Evolutionary conservation across 2,113 vertebrate genomes (phyloP).

Genomic region (human): GRCh38 chr7:13460001-13460500

Average conservation of each 20-base stretch:
- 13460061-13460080: not conserved
- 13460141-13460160: not conserved
- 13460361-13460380: not conserved
- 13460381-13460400: not conserved
- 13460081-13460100: not conserved
- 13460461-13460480: not conserved
- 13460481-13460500: not conserved
- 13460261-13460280: not conserved
- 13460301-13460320: not conserved
- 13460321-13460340: not conserved
- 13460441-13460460: not conserved
- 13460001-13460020: not conserved
- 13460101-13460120: not conserved
- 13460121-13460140: not conserved
- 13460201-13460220: not conserved
- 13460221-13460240: not conserved
- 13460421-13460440: not conserved
- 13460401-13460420: not conserved
- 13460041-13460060: not conserved
- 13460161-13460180: not conserved
- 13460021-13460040: not conserved
- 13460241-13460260: not conserved
- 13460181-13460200: not conserved
- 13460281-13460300: not conserved
- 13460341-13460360: not conserved